Evolutionary conservation across 2,113 vertebrate species (phyloP).

Genomic region (Carassius gibelio): DNA sequence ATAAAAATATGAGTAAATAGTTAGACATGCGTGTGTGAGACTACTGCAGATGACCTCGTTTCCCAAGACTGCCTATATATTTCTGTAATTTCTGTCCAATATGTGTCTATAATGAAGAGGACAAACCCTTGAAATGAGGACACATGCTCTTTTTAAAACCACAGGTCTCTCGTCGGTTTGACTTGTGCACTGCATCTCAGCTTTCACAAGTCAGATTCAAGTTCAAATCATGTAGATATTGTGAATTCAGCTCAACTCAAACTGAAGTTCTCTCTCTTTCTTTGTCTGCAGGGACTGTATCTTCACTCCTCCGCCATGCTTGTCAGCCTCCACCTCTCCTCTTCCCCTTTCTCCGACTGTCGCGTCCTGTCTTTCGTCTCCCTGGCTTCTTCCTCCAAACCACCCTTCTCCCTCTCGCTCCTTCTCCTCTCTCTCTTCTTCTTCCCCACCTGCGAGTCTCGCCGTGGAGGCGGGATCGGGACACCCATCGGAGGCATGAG

Average conservation of each 20-base stretch:
- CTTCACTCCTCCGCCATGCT: slow-evolving; percentile 79
- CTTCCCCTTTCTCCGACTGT: slow-evolving; percentile 72
- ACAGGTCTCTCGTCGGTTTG: neutral
- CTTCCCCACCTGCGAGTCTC: slow-evolving; percentile 72
- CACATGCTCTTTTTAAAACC: slow-evolving; percentile 46
- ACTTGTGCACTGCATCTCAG: neutral
- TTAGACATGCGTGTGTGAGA: neutral
- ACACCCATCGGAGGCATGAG: slow-evolving; percentile 48
- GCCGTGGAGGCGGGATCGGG: slow-evolving; percentile 61
- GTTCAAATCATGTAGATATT: neutral
- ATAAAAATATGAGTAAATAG: neutral
- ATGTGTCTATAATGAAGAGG: slow-evolving; percentile 38
- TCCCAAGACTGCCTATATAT: neutral
- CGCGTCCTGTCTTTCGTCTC: slow-evolving; percentile 61
- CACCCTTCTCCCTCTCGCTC: slow-evolving; percentile 27
- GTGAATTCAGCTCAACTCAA: neutral
- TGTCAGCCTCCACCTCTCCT: slow-evolving; percentile 76
- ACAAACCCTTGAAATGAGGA: slow-evolving; percentile 1
- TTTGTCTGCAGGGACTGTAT: slow-evolving; percentile 72
- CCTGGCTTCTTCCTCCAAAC: slow-evolving; percentile 46
- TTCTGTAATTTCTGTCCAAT: slow-evolving; percentile 36
- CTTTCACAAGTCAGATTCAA: neutral
- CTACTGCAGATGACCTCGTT: slow-evolving; percentile 22
- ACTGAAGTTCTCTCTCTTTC: slow-evolving; percentile 35
- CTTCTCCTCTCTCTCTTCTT: slow-evolving; percentile 65